Conservation (phyloP, 2,113 vertebrate genomes). For the Oryzias celebensis region DNA sequence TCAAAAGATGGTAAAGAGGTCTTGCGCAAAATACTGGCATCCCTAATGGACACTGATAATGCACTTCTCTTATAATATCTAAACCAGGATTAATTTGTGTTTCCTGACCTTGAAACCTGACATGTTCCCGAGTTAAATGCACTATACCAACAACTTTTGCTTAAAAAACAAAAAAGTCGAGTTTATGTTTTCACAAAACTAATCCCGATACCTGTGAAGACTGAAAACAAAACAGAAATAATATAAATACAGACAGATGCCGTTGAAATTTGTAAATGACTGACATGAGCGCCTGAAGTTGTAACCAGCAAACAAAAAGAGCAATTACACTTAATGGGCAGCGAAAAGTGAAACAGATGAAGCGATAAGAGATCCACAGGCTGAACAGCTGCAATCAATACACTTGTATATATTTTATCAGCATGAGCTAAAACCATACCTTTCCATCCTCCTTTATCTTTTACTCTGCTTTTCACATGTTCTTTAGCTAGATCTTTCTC, state of each 20-base stretch:
- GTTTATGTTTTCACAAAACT: not conserved
- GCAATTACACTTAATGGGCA: not conserved
- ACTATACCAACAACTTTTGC: not conserved
- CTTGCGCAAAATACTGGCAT: too few species aligned
- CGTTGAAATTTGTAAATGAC: not conserved
- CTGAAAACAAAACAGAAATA: not conserved
- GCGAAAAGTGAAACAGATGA: not conserved
- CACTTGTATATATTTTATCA: not conserved
- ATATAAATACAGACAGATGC: not conserved
- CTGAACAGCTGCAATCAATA: not conserved
- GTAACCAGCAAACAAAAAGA: not conserved
- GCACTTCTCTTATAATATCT: too few species aligned
- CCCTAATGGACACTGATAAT: too few species aligned
- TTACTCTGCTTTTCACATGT: not conserved
- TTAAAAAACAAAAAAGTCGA: not conserved
- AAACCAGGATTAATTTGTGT: too few species aligned
- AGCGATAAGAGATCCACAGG: not conserved
- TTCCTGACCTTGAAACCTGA: too few species aligned
- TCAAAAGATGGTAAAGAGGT: too few species aligned
- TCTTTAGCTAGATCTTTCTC: constrained; percentile 11
- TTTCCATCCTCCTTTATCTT: not conserved
- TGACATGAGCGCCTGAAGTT: not conserved
- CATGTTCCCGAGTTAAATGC: not conserved
- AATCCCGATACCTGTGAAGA: not conserved
- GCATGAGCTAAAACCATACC: not conserved